Conservation (phyloP, 2,888 invertebrate genomes). For the Trypoxylon attenuatum region DNA sequence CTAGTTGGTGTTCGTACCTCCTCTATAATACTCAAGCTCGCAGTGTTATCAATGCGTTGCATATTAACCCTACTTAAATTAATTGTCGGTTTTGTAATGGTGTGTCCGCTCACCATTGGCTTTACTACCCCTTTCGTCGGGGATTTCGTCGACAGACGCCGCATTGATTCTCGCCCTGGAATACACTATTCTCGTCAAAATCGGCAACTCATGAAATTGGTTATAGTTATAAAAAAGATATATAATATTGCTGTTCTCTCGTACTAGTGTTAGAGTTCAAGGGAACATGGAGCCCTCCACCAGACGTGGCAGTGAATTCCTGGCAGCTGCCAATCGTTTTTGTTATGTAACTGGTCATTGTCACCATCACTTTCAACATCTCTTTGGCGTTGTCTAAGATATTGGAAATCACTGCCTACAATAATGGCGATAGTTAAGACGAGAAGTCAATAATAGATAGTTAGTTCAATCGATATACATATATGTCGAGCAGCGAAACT, state of each 20-base stretch:
- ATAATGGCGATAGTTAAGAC: too few relatives aligned
- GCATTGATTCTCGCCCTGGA: slow-evolving; percentile 58
- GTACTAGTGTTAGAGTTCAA: slow-evolving; percentile 30
- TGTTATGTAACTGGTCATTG: slow-evolving; percentile 58
- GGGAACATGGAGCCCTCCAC: slow-evolving; percentile 12
- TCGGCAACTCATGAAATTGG: not conserved
- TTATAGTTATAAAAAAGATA: not conserved
- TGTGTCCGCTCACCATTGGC: slow-evolving; percentile 72
- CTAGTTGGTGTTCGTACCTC: slow-evolving; percentile 56
- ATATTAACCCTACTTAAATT: slow-evolving; percentile 70
- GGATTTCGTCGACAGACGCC: slow-evolving; percentile 62
- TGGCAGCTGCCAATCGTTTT: slow-evolving; percentile 64
- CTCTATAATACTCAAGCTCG: slow-evolving; percentile 65
- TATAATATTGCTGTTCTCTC: not conserved
- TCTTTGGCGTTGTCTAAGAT: slow-evolving; percentile 62
- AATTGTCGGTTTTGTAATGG: slow-evolving; percentile 71
- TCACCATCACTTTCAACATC: slow-evolving; percentile 59
- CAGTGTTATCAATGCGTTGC: slow-evolving; percentile 56
- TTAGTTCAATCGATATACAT: too few relatives aligned
- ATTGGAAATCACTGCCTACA: slow-evolving; percentile 59
- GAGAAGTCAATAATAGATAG: too few relatives aligned
- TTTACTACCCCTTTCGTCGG: slow-evolving; percentile 70
- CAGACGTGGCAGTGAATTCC: slow-evolving; percentile 39
- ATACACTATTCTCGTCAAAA: slow-evolving; percentile 7
- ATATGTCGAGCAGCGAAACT: too few relatives aligned